Percentiles rank a stretch among this genome's conserved stretches.
These are phyloP conservation scores for Camponotus vicinus DNA, from an alignment of 1,140 invertebrate genomes.

Conservation along the genomic window DNA sequence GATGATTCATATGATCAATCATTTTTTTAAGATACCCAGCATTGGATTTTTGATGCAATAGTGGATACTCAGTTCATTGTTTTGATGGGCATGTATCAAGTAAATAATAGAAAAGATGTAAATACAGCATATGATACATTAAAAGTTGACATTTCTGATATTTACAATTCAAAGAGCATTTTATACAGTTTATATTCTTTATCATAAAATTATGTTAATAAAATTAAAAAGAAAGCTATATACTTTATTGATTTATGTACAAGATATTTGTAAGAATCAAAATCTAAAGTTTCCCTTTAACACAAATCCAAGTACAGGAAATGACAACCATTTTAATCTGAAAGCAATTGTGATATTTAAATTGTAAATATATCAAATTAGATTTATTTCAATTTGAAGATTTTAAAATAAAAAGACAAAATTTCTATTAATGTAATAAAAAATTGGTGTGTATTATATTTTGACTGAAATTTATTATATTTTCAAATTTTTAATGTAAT, in stretches of 20 bases:
- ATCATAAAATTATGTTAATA: not conserved
- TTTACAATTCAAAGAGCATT: not conserved
- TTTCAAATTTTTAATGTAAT: not conserved
- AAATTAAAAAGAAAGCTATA: not conserved
- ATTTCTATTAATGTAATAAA: constrained; percentile 6
- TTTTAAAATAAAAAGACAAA: no score
- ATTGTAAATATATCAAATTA: not conserved
- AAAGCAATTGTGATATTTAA: not conserved
- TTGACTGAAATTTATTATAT: not conserved
- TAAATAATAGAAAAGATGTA: not conserved
- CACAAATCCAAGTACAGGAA: not conserved
- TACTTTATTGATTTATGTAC: no score
- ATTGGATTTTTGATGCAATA: not conserved
- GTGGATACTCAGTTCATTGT: not conserved
- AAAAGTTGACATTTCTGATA: not conserved
- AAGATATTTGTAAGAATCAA: no score
- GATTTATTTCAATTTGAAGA: not conserved
- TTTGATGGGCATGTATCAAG: not conserved
- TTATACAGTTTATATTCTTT: not conserved
- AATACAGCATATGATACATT: not conserved
- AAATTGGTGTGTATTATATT: not conserved
- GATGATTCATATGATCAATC: constrained; percentile 41
- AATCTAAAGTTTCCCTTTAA: no score
- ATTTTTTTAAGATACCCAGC: not conserved
- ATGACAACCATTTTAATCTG: not conserved